Evolutionary conservation across 2,888 invertebrate genomes (phyloP).

Genomic region (Polietes domitor): DNA sequence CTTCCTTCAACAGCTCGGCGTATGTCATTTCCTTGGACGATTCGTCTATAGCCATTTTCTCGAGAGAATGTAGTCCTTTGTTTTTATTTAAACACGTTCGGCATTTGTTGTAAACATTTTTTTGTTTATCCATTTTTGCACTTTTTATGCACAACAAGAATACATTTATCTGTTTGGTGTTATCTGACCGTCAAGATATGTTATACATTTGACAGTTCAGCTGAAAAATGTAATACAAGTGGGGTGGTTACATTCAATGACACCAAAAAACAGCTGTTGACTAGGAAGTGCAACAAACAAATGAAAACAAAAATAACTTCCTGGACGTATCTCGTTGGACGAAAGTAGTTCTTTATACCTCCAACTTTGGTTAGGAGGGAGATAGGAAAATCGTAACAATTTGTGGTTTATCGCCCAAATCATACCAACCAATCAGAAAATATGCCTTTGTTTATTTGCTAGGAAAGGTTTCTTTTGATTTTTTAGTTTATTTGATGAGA

Average conservation of each 20-base stretch:
- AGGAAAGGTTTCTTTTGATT: no score
- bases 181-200: background rate
- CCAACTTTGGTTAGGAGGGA: no score
- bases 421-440: no score
- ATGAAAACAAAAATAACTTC: no score
- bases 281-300: background rate
- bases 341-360: no score
- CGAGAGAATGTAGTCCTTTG: slow-evolving; percentile 41
- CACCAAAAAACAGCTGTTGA: slow-evolving; percentile 22
- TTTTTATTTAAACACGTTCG: slow-evolving; percentile 57
- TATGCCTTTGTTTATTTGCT: no score
- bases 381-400: no score
- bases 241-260: slow-evolving; percentile 19
- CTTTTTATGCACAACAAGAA: background rate
- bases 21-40: slow-evolving; percentile 39
- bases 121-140: slow-evolving; percentile 27
- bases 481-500: no score
- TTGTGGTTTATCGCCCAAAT: no score
- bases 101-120: slow-evolving; percentile 48
- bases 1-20: slow-evolving; percentile 55
- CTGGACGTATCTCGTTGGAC: no score
- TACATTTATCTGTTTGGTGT: background rate
- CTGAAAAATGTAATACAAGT: background rate
- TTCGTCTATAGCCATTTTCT: slow-evolving; percentile 40
- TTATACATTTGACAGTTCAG: slow-evolving; percentile 23